Evolutionary conservation across 2,113 vertebrate species (phyloP), one percentile per base, ranked within the genome.

Genomic region (Euleptes europaea): DNA sequence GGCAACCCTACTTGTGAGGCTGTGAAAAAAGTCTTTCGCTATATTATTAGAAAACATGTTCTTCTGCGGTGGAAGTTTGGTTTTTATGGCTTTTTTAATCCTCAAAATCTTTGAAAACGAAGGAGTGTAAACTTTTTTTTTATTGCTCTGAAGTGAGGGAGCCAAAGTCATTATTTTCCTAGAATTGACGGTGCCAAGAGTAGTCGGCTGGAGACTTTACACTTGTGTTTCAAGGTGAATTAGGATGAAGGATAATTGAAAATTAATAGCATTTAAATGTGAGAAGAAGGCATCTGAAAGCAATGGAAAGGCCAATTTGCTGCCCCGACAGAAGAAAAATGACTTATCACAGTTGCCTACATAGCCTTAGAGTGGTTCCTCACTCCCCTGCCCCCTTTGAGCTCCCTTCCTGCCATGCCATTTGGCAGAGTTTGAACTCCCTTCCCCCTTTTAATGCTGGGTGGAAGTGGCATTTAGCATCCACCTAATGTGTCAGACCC

Each of bases 101-200:
- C 94, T 74, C 77, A 92, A 92, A 96, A 94, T 93, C 86, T 85
- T 81, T 93, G 92, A 90, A 94, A 44, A 95, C 93, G 92, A 96
- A 94, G 90, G 92, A 93, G 94, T 95, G 94, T 95, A 96, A 94
- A 93, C 91, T 93, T 94, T 88, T 84, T n/a, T 91, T 95, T 94
- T 92, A 94, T 93, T 92, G 92, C 92, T 91, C 92, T 95, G 93
- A 93, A 92, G 86, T 66, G 0, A 75, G 94, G 93, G 93, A 96
- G 95, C 96, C 94, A 96, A 95, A 94, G 81, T 91, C 86, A 93
- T 96, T 96, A 94, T 95, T 95, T 96, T 95, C 82, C 86, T 93
- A 93, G 89, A 94, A 84, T 73, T 80, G 86, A 87, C 88, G 84
- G 86, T 95, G 95, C 96, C 95, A 96, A 93, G 90, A 95, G 87